phyloP scores from a whole-genome alignment of 30 jellyfish, hydroid and myxozoan genomes.

The Nemopilema nomurai region DNA sequence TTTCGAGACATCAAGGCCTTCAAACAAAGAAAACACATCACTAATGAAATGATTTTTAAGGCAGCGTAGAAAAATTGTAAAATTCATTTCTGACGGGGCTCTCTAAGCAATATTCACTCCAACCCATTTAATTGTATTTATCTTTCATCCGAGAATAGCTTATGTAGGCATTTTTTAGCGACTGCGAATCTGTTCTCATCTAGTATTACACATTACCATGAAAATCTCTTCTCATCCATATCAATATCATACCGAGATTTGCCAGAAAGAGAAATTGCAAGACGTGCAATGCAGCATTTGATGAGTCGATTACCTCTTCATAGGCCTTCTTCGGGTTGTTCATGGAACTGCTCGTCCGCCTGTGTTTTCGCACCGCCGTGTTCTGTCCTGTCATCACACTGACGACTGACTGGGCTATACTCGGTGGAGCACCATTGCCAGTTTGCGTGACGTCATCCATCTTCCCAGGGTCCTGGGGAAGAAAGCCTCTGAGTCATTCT shows the following conservation, averaged over 20 bases:
- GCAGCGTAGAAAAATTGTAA: no score
- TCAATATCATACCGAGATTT: background rate
- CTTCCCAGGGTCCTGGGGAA: conserved; percentile 90
- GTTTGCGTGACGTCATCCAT: conserved; percentile 86
- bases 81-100: no score
- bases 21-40: background rate
- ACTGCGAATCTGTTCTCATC: no score
- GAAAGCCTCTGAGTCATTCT: background rate
- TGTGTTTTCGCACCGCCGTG: conserved; percentile 68
- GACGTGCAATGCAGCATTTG: background rate
- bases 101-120: no score
- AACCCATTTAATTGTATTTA: no score
- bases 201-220: no score
- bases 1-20: conserved; percentile 78
- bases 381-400: conserved; percentile 90
- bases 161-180: no score
- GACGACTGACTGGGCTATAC: conserved; percentile 97
- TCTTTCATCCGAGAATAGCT: no score
- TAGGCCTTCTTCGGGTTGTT: conserved; percentile 88
- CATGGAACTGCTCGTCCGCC: conserved; percentile 69
- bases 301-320: conserved; percentile 78
- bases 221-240: background rate
- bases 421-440: conserved; percentile 82
- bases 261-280: background rate
- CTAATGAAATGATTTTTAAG: no score